Evolutionary conservation across 2,888 invertebrate genomes (phyloP).

Genomic region (Hirudinaria manillensis): DNA sequence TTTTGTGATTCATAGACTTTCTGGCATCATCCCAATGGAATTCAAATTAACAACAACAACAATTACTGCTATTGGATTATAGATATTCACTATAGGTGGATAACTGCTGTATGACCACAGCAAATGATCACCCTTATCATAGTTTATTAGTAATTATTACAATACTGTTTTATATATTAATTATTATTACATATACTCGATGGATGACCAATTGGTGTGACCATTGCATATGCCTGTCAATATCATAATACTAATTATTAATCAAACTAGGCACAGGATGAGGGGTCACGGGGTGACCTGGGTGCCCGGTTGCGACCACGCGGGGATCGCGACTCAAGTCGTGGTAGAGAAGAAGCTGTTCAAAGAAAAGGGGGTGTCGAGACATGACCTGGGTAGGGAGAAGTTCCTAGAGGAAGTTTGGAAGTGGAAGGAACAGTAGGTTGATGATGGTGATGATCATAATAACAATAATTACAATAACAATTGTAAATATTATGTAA

Average conservation of each 20-base stretch:
- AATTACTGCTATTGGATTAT: no score
- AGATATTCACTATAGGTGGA: no score
- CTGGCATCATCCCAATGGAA: no score
- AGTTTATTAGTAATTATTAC: no score
- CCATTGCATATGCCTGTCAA: not conserved
- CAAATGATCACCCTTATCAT: no score
- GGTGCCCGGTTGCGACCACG: conserved; percentile 95
- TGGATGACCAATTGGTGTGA: not conserved
- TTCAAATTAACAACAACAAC: no score
- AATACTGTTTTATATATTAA: no score
- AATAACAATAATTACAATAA: no score
- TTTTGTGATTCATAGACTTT: no score
- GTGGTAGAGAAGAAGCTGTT: conserved; percentile 79
- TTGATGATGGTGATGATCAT: conserved; percentile 1
- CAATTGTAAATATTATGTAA: no score
- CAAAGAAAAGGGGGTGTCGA: conserved; percentile 62
- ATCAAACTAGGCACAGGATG: conserved; percentile 48
- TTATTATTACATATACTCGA: no score
- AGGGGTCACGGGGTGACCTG: conserved; percentile 63
- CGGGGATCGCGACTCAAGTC: conserved; percentile 95
- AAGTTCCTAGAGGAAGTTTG: conserved; percentile 72
- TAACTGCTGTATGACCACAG: no score
- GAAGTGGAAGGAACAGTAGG: conserved; percentile 72
- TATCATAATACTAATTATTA: not conserved
- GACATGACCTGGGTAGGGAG: conserved; percentile 69